Percentiles rank a stretch among this genome's conserved stretches.
phyloP scores from a whole-genome alignment of 2,888 invertebrate genomes.

The Drosophila incognita region DNA sequence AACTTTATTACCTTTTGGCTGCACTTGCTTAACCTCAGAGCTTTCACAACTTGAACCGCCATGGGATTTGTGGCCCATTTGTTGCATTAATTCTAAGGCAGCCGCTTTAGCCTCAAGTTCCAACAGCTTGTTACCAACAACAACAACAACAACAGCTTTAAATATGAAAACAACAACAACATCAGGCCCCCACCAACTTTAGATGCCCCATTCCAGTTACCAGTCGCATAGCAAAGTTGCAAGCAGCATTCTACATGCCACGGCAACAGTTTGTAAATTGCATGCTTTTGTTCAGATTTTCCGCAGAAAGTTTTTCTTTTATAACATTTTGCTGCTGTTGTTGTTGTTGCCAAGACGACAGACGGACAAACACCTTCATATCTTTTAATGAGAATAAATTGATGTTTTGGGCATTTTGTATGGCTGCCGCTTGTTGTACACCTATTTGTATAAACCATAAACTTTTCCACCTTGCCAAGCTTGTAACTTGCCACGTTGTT shows the following conservation, averaged over 20 bases:
- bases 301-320: conserved; percentile 70
- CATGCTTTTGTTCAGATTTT: conserved; percentile 74
- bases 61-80: conserved; percentile 76
- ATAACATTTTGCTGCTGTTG: conserved; percentile 33
- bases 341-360: conserved; percentile 50
- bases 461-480: conserved; percentile 43
- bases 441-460: conserved; percentile 55
- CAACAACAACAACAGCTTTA: conserved; percentile 9
- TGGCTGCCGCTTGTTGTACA: conserved; percentile 56
- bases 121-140: conserved; percentile 42
- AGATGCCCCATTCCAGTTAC: background rate
- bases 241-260: conserved; percentile 33
- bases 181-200: conserved; percentile 24
- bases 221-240: conserved; percentile 11
- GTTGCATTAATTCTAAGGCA: conserved; percentile 78
- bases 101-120: conserved; percentile 50
- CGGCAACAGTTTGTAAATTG: conserved; percentile 70
- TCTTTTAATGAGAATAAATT: conserved; percentile 81
- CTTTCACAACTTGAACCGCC: conserved; percentile 61
- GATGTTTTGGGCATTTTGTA: conserved; percentile 79
- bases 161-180: conserved; percentile 29
- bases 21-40: conserved; percentile 67
- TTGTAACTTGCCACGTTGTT: conserved; percentile 22
- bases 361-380: conserved; percentile 72
- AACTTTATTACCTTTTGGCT: conserved; percentile 78